Percentiles rank a stretch among this genome's conserved stretches.
Conservation (phyloP, 1,140 invertebrate genomes). For the Bombus picipes region DNA sequence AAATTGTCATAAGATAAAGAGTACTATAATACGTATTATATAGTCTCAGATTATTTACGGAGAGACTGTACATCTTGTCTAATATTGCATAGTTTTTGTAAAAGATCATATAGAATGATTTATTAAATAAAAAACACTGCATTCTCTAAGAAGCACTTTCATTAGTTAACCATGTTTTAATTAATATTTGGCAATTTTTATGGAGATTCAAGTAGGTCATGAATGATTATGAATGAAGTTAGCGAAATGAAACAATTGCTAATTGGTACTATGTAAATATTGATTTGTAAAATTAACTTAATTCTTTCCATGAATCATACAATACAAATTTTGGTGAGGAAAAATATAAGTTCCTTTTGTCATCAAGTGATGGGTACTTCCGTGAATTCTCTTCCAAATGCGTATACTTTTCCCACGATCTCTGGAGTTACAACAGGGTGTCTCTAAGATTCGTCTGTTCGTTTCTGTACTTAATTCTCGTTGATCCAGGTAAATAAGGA, state of each 20-base stretch:
- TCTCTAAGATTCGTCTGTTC: slow-evolving; percentile 29
- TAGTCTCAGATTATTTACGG: no score
- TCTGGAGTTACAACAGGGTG: slow-evolving; percentile 22
- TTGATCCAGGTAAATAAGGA: slow-evolving; percentile 60
- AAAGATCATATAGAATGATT: no score
- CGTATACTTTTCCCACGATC: slow-evolving; percentile 62
- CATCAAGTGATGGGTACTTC: slow-evolving; percentile 24
- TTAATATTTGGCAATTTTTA: neutral
- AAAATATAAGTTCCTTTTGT: neutral
- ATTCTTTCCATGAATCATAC: neutral
- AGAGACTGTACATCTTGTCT: neutral
- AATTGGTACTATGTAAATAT: no score
- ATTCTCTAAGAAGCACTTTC: neutral
- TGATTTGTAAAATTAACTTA: neutral
- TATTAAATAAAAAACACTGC: no score
- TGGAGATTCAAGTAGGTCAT: neutral
- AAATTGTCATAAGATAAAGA: no score
- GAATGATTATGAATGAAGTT: neutral
- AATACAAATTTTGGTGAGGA: neutral
- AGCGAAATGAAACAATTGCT: neutral
- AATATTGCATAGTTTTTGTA: neutral
- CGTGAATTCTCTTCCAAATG: slow-evolving; percentile 13
- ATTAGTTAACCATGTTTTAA: no score
- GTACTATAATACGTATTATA: no score
- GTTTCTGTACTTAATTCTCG: slow-evolving; percentile 57